These are phyloP conservation scores for Lycaena phlaeas DNA, from an alignment of 2,888 invertebrate genomes.

Conservation along the genomic window DNA sequence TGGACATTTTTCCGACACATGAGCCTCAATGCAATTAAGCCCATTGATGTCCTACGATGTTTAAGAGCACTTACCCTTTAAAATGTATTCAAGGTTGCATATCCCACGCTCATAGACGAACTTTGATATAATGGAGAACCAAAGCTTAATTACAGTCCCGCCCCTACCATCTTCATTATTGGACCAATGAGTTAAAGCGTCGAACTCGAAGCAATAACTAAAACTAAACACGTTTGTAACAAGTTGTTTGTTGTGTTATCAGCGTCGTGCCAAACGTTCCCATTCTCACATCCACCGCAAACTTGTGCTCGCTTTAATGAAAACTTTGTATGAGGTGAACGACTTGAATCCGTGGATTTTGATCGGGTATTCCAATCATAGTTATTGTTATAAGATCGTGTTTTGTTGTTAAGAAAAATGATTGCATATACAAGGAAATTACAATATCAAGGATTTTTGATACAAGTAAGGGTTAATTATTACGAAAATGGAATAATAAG, in stretches of 20 bases:
- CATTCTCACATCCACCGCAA: conserved; percentile 57
- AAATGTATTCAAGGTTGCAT: conserved; percentile 1
- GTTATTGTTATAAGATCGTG: not conserved
- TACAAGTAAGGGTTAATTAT: no score
- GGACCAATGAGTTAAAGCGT: conserved; percentile 66
- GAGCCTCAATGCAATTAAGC: no score
- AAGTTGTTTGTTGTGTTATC: conserved; percentile 73
- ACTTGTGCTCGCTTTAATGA: conserved; percentile 60
- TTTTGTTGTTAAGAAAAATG: no score
- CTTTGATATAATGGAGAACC: conserved; percentile 11
- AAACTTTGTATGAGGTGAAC: conserved; percentile 58
- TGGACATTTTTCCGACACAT: no score
- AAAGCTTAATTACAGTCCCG: conserved; percentile 43
- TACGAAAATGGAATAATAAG: no score
- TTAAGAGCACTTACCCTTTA: no score
- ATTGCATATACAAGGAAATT: no score
- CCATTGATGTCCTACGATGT: no score
- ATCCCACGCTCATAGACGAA: conserved; percentile 4
- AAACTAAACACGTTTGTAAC: conserved; percentile 73
- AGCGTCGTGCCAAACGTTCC: conserved; percentile 63
- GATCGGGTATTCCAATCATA: conserved; percentile 19
- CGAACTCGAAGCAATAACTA: conserved; percentile 69
- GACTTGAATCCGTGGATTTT: conserved; percentile 27
- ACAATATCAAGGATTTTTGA: no score
- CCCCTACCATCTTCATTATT: conserved; percentile 58